phyloP scores from a whole-genome alignment of 2,113 vertebrate genomes.

The Xenopus tropicalis region DNA sequence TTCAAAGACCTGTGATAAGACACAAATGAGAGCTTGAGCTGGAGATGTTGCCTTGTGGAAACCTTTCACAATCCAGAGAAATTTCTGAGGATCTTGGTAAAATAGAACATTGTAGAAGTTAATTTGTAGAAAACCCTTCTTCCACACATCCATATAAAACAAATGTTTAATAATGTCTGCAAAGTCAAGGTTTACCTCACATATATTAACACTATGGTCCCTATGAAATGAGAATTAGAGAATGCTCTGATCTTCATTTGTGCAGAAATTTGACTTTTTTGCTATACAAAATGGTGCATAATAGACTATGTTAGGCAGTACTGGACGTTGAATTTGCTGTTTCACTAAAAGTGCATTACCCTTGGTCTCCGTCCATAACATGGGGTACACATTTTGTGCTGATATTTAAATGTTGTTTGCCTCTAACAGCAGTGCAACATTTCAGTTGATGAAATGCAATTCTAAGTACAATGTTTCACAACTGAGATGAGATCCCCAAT shows the following conservation, averaged over 20 bases:
- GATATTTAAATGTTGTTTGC: conserved; percentile 7
- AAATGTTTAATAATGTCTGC: neutral
- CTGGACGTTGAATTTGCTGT: too few relatives aligned
- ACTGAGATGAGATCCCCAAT: conserved; percentile 29
- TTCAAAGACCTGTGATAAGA: neutral
- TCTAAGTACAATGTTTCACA: conserved; percentile 5
- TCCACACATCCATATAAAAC: too few relatives aligned
- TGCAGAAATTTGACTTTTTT: too few relatives aligned
- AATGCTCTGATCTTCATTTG: too few relatives aligned
- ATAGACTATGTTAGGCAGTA: too few relatives aligned
- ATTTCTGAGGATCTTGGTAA: neutral
- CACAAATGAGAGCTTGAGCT: neutral
- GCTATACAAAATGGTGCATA: too few relatives aligned
- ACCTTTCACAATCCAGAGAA: neutral
- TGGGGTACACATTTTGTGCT: conserved; percentile 5
- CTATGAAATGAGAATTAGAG: too few relatives aligned
- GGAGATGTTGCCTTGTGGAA: neutral
- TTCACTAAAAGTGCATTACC: too few relatives aligned
- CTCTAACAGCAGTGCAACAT: conserved; percentile 17
- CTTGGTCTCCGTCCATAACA: neutral
- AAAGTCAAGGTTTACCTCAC: neutral
- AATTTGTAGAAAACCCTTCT: too few relatives aligned
- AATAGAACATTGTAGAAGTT: neutral
- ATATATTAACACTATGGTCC: neutral
- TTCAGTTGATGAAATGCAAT: conserved; percentile 10